A percentile compares a stretch with the other conserved stretches of the same genome.
Evolutionary conservation across 64 coral and sea anemone genomes (phyloP).

Genomic region (Montipora efflorescens): DNA sequence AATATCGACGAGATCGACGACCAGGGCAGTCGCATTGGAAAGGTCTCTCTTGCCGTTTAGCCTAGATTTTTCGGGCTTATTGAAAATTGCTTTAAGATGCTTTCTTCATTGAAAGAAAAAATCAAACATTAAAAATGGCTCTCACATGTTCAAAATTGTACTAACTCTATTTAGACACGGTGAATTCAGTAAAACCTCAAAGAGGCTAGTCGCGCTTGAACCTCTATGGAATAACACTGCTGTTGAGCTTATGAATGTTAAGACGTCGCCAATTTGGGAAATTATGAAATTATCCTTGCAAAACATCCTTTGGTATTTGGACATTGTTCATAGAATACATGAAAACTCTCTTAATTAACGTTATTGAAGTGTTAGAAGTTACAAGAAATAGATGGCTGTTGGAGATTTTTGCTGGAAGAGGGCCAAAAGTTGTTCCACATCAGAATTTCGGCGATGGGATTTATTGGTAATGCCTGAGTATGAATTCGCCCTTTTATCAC

Average conservation of each 20-base stretch:
- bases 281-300: not conserved
- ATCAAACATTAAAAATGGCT: too few species aligned
- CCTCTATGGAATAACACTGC: too few species aligned
- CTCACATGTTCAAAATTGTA: too few species aligned
- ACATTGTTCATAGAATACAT: not conserved
- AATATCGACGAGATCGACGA: too few species aligned
- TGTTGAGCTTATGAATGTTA: not conserved
- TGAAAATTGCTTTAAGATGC: too few species aligned
- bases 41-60: too few species aligned
- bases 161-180: too few species aligned
- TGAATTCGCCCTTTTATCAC: not conserved
- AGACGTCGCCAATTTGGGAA: not conserved
- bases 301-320: not conserved
- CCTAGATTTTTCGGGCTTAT: too few species aligned
- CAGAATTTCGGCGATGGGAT: not conserved
- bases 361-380: slow-evolving; percentile 12
- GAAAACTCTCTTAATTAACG: not conserved
- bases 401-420: not conserved
- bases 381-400: not conserved
- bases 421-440: not conserved
- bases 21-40: too few species aligned
- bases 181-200: too few species aligned
- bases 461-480: not conserved
- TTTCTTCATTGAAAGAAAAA: too few species aligned
- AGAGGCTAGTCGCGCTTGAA: too few species aligned